Base-by-base conservation (phyloP, 2,888 invertebrate species). In the Xestia ashworthii region DNA sequence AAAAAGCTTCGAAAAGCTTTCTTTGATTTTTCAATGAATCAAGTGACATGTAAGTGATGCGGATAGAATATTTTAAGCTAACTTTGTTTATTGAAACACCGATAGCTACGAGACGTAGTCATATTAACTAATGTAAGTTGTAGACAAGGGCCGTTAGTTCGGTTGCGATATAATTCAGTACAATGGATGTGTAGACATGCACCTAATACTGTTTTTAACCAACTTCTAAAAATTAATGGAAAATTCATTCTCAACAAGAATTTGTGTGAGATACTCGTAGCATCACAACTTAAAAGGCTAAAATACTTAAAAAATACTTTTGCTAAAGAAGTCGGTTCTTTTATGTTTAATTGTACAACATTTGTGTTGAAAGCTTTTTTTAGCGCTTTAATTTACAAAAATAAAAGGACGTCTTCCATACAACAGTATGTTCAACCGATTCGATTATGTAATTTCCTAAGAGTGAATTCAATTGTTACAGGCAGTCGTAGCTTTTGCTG, bases 401-500 rank as follows among this genome's bases (percentile, higher is more conserved):
- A 50, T 38, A n/a, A 58, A 25, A 14, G 25, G 16, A 19, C 46
- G 19, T 11, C 19, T 62, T 62, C 19, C 22, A 5, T 38, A n/a
- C n/a, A 41, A 55, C 19, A 41, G 11, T 16, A 12, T 8, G 9
- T 38, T 50, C 22, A n/a, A 11, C 53, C 16, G n/a, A 19, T 25
- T 25, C 22, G 9, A 53, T 53, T 11, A 48, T n/a, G 22, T 60
- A 22, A 44, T 44, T 19, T 9, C 44, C 9, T 44, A 50, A 3
- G 60, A 62, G 22, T 75, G 9, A 76, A 44, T 32, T 76, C 6
- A 44, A 53, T 44, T 75, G n/a, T 76, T 76, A 76, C 76, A 75
- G 75, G 75, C 3, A 50, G 58, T 41, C 32, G 19, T 76, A 62
- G 25, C 62, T 16, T 74, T 16, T 22, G 46, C 38, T 5, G 58